Base-by-base conservation (phyloP, 2,797 vertebrate species). In the Pangasius djambal region DNA sequence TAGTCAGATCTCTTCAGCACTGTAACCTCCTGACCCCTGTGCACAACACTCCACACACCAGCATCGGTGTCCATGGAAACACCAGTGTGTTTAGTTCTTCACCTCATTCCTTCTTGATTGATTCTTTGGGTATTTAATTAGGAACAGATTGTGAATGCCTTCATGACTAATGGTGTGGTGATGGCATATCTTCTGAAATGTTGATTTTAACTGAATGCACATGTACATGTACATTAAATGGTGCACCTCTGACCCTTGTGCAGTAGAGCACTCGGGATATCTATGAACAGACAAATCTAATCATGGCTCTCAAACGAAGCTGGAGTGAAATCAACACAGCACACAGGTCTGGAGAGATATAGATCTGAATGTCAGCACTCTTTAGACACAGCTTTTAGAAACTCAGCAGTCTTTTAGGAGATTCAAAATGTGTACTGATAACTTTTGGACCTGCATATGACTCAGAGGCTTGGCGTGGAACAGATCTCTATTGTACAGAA, bases 11-110 rank as follows among this genome's bases (percentile, higher is more conserved):
- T 86, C 88, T 86, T 88, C 59, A 88, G 72, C 79, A 59, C 40
- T 75, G 61, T 89, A 86, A 91, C 89, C 91, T 74, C 81, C 82
- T 90, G 85, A 89, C 89, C 89, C 84, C 20, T 63, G 20, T 55
- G 75, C 52, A 85, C 87, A 90, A 86, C 79, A 65, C 86, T 77
- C 86, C 69, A 90, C 87, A 89, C 74, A 87, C 72, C 78, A 81
- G 78, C 88, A 85, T 13, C 16, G 40, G 91, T 92, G 89, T 91
- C 90, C 90, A 92, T 92, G 87, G 91, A 86, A 90, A 91, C 91
- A n/a, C 28, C 81, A 61, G 82, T 22, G 70, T 77, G 79, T 90
- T 86, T 86, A 15, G 79, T 75, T 90, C 72, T 75, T 61, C 4
- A 4, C 12, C 83, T 85, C 67, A 55, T 55, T 31, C 44, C 48